These are phyloP conservation scores for Donacobius atricapilla DNA, from an alignment of 2,113 vertebrate species.

Conservation along the genomic window DNA sequence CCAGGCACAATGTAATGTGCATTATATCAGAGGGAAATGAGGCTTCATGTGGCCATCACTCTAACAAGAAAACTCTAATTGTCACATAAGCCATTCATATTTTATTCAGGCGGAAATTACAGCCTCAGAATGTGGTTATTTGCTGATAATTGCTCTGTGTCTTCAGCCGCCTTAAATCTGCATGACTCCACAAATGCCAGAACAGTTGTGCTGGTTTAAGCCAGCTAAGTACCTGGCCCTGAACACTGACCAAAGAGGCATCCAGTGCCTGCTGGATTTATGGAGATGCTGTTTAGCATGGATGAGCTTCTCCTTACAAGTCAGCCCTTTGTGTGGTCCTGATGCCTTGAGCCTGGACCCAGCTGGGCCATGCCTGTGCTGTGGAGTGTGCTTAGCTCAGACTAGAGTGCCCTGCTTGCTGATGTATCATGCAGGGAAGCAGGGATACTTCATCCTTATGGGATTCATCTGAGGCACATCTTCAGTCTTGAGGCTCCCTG, in stretches of 20 bases:
- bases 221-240: neutral
- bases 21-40: neutral
- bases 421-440: rapidly evolving
- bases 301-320: neutral
- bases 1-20: neutral
- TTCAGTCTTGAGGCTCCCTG: neutral
- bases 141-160: neutral
- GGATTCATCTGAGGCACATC: neutral
- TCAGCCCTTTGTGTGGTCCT: neutral
- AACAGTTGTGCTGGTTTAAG: neutral
- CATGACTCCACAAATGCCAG: neutral
- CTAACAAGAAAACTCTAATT: neutral
- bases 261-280: neutral
- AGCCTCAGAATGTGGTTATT: neutral
- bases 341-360: neutral
- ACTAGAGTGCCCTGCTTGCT: neutral
- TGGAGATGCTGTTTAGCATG: neutral
- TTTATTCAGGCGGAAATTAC: neutral
- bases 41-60: neutral
- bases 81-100: neutral
- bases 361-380: neutral
- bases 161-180: neutral
- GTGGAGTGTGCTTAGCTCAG: neutral
- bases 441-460: neutral
- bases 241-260: neutral